Percentiles rank a stretch among this genome's conserved stretches.
Conservation (phyloP, 2,797 vertebrate genomes). For the Coluber constrictor region DNA sequence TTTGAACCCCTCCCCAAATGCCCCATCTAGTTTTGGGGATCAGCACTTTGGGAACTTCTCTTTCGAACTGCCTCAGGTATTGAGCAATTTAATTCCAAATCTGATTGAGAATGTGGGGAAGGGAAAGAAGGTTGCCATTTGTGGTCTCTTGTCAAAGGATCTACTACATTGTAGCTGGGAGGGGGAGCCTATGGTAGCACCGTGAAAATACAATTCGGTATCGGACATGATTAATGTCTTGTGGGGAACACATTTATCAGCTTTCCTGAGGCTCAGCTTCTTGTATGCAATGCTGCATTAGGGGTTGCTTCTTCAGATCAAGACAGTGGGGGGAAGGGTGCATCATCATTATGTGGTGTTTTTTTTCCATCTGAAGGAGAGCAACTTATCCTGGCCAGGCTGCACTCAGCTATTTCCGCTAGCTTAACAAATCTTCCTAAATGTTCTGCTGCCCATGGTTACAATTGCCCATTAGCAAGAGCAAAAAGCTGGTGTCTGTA, state of each 20-base stretch:
- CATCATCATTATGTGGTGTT: background rate
- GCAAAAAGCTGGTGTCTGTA: background rate
- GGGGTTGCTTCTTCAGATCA: background rate
- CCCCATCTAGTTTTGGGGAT: background rate
- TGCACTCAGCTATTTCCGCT: background rate
- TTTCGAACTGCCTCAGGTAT: background rate
- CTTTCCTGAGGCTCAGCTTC: background rate
- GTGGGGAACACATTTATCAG: background rate
- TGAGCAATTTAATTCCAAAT: background rate
- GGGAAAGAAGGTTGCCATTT: background rate
- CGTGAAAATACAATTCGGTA: background rate
- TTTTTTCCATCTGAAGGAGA: background rate
- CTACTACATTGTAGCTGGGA: background rate
- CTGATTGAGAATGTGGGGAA: background rate
- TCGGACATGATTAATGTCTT: background rate
- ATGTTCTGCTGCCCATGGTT: background rate
- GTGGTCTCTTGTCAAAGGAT: background rate
- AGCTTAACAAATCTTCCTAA: background rate
- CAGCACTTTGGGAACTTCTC: too few species aligned
- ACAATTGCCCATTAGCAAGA: background rate
- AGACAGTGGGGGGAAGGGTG: background rate
- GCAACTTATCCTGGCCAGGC: background rate
- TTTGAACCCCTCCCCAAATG: background rate
- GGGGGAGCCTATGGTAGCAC: background rate
- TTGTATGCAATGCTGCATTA: background rate